A percentile compares a stretch with the other conserved stretches of the same genome.
Conservation (phyloP, 2,888 invertebrate genomes). For the Abrostola tripartita region DNA sequence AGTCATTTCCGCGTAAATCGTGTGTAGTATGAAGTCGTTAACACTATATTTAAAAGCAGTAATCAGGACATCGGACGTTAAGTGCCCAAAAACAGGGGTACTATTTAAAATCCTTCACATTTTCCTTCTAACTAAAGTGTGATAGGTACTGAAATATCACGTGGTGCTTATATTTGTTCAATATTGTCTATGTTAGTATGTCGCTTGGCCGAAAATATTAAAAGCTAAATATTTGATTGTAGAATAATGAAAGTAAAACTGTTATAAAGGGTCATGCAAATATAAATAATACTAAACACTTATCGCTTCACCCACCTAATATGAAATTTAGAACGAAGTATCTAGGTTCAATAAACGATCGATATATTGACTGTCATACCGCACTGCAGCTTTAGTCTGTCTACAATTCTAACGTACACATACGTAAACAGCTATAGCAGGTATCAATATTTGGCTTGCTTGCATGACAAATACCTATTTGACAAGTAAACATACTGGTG, state of each 20-base stretch:
- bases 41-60: slow-evolving; percentile 28
- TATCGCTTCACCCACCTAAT: slow-evolving; percentile 39
- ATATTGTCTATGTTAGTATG: slow-evolving; percentile 22
- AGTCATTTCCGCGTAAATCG: slow-evolving; percentile 72
- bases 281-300: slow-evolving; percentile 21
- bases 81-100: slow-evolving; percentile 3
- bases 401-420: slow-evolving; percentile 21
- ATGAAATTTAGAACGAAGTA: slow-evolving; percentile 35
- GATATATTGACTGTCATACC: slow-evolving; percentile 38
- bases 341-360: slow-evolving; percentile 45
- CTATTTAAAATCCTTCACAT: background rate
- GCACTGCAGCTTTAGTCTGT: slow-evolving; percentile 22
- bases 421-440: slow-evolving; percentile 12
- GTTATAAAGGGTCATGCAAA: slow-evolving; percentile 33
- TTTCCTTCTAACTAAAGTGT: slow-evolving; percentile 7
- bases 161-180: slow-evolving; percentile 3
- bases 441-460: background rate
- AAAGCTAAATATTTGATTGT: slow-evolving; percentile 46
- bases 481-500: background rate
- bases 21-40: slow-evolving; percentile 32
- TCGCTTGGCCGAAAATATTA: slow-evolving; percentile 27
- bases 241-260: slow-evolving; percentile 52
- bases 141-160: slow-evolving; percentile 16
- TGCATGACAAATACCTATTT: slow-evolving; percentile 2
- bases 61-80: slow-evolving; percentile 22